phyloP scores from a whole-genome alignment of 2,888 invertebrate genomes.

The Corythucha ciliata region DNA sequence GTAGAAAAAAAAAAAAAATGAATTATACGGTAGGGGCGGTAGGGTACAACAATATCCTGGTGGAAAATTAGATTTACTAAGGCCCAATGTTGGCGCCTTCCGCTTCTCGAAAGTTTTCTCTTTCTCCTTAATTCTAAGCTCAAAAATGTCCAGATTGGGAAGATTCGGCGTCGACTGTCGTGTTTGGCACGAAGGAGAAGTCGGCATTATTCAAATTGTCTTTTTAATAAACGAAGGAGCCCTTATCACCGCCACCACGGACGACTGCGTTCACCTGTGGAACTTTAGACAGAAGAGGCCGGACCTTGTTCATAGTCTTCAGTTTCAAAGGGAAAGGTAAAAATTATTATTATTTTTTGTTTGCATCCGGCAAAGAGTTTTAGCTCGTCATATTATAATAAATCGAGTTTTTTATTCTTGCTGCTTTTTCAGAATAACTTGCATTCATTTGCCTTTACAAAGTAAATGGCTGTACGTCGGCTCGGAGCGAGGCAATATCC shows the following conservation, averaged over 20 bases:
- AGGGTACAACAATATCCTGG: no score
- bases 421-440: slow-evolving; percentile 67
- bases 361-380: background rate
- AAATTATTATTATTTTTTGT: background rate
- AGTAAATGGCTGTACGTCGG: slow-evolving; percentile 99
- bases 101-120: no score
- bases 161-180: slow-evolving; percentile 95
- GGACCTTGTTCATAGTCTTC: slow-evolving; percentile 90
- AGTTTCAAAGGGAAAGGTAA: slow-evolving; percentile 93
- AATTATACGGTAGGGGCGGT: no score
- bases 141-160: slow-evolving; percentile 92
- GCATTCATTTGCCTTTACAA: slow-evolving; percentile 88
- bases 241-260: slow-evolving; percentile 87
- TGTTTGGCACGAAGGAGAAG: slow-evolving; percentile 68
- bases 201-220: slow-evolving; percentile 79
- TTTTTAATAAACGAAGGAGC: slow-evolving; percentile 98
- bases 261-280: slow-evolving; percentile 96
- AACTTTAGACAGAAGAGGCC: slow-evolving; percentile 90
- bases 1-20: no score
- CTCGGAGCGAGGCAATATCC: slow-evolving; percentile 95
- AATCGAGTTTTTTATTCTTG: slow-evolving; percentile 3
- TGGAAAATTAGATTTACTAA: no score
- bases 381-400: background rate
- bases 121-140: slow-evolving; percentile 34
- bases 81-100: no score